Conservation (phyloP, 1,140 invertebrate genomes). For the Kradibia gibbosae region DNA sequence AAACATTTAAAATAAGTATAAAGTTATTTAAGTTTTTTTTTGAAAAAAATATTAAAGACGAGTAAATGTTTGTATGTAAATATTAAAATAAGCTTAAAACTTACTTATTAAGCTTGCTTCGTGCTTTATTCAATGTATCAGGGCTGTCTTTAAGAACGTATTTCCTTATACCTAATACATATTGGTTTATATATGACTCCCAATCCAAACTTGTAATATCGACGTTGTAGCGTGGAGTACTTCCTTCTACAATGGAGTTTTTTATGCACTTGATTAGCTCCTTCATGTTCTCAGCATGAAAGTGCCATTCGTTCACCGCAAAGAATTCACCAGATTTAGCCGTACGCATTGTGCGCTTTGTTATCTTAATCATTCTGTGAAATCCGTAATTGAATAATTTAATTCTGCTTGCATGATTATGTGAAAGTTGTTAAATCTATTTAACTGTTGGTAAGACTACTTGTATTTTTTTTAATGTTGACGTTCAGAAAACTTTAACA, state of each 20-base stretch:
- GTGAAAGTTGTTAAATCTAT: too few relatives aligned
- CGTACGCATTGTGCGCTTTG: constrained; percentile 84
- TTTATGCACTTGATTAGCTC: constrained; percentile 78
- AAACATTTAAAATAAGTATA: too few relatives aligned
- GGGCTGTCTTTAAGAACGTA: constrained; percentile 85
- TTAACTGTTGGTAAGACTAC: too few relatives aligned
- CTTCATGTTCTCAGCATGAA: constrained; percentile 82
- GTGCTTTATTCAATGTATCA: constrained; percentile 77
- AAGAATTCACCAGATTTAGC: constrained; percentile 89
- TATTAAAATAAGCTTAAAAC: constrained; percentile 39
- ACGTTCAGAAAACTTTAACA: too few relatives aligned
- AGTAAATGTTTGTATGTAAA: too few relatives aligned
- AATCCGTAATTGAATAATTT: constrained; percentile 26
- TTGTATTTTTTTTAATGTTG: too few relatives aligned
- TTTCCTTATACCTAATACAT: constrained; percentile 85
- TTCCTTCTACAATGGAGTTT: constrained; percentile 64
- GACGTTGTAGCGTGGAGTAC: constrained; percentile 76
- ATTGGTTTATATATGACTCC: constrained; percentile 80
- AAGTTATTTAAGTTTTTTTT: too few relatives aligned
- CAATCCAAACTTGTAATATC: constrained; percentile 78
- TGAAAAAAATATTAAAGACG: too few relatives aligned
- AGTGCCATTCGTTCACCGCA: constrained; percentile 89
- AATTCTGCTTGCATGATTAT: neutral
- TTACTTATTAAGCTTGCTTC: constrained; percentile 79
- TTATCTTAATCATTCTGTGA: constrained; percentile 86